A percentile compares a stretch with the other conserved stretches of the same genome.
phyloP scores from a whole-genome alignment of 2,888 invertebrate genomes.

The Microchrysa polita region DNA sequence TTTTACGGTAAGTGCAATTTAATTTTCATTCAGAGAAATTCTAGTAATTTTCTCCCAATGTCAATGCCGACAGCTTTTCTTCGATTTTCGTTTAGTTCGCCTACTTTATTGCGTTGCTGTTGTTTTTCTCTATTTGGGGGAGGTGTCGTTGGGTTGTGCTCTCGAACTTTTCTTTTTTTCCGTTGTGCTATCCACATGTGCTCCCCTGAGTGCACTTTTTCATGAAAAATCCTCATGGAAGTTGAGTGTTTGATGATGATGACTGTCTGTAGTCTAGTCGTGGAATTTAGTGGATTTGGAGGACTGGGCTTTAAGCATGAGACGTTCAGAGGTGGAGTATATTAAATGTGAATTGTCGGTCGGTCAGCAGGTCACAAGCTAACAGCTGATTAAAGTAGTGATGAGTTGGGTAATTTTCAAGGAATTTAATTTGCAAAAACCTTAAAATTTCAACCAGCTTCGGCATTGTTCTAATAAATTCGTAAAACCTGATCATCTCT shows the following conservation, averaged over 20 bases:
- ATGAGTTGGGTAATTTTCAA: neutral
- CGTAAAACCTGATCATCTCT: too few relatives aligned
- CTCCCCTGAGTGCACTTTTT: neutral
- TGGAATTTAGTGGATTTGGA: too few relatives aligned
- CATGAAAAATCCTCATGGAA: neutral
- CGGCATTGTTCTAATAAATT: too few relatives aligned
- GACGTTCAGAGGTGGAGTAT: neutral
- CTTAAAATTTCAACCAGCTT: too few relatives aligned
- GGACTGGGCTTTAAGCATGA: too few relatives aligned
- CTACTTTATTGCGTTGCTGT: neutral
- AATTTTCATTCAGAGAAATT: neutral
- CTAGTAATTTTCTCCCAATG: neutral
- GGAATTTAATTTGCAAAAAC: neutral
- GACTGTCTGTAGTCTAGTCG: neutral
- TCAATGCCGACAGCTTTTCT: constrained; percentile 19
- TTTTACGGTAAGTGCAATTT: neutral
- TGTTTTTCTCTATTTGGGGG: constrained; percentile 4
- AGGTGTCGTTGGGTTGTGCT: constrained; percentile 6
- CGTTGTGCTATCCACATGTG: neutral
- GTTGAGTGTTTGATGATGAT: neutral
- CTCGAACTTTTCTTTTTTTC: neutral
- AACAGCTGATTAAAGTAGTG: constrained; percentile 4
- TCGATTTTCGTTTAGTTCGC: too few relatives aligned
- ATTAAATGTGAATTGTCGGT: neutral
- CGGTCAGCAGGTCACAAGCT: constrained; percentile 29